Conservation (phyloP, 2,888 invertebrate species). For the Esperia sulphurella region DNA sequence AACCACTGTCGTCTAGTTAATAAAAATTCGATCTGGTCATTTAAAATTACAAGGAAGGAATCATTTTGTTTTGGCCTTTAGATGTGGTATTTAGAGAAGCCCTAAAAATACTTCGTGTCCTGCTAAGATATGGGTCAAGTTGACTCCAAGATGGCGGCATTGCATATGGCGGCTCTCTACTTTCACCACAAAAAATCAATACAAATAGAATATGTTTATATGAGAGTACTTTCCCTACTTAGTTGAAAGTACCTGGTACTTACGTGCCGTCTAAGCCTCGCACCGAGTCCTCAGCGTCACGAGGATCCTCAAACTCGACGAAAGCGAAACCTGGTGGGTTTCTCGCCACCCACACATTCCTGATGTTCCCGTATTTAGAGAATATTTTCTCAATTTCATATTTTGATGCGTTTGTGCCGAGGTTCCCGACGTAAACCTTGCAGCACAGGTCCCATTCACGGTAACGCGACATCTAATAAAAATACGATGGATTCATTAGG, state of each 20-base stretch:
- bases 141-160: slow-evolving; percentile 18
- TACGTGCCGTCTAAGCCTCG: slow-evolving; percentile 87
- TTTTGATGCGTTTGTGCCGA: slow-evolving; percentile 94
- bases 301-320: slow-evolving; percentile 92
- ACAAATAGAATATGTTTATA: not conserved
- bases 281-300: slow-evolving; percentile 93
- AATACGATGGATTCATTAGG: slow-evolving; percentile 8
- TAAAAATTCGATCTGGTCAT: no score
- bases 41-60: no score
- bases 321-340: slow-evolving; percentile 96
- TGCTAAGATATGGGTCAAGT: not conserved
- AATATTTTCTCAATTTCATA: slow-evolving; percentile 94
- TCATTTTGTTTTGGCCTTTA: no score
- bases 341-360: slow-evolving; percentile 96
- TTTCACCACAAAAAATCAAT: slow-evolving; percentile 9
- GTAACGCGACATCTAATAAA: slow-evolving; percentile 84
- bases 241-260: slow-evolving; percentile 29
- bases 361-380: slow-evolving; percentile 91
- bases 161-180: slow-evolving; percentile 7
- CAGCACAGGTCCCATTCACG: slow-evolving; percentile 91
- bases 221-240: not conserved
- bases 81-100: no score
- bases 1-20: no score
- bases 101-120: no score
- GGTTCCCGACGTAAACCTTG: slow-evolving; percentile 95